Evolutionary conservation across 2,113 vertebrate genomes (phyloP).

Genomic region (Odocoileus hemionus): DNA sequence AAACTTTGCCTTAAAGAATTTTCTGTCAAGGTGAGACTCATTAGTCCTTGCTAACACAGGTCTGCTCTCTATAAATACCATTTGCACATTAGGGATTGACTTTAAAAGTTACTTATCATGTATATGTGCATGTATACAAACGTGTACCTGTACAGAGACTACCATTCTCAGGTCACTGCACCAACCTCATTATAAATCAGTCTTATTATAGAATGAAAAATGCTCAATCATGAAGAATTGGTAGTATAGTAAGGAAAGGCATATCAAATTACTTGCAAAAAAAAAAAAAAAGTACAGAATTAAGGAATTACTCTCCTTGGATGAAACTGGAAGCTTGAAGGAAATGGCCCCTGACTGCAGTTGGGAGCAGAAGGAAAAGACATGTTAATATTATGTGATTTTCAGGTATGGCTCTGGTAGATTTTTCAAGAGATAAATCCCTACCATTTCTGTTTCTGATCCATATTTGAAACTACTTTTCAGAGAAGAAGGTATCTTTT

Average conservation of each 20-base stretch:
- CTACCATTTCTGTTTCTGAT: neutral
- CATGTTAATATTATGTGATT: neutral
- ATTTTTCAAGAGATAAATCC: neutral
- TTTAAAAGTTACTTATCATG: neutral
- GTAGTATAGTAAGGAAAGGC: neutral
- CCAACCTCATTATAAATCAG: neutral
- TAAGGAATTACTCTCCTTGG: slow-evolving; percentile 30
- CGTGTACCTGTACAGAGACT: neutral
- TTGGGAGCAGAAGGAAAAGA: neutral
- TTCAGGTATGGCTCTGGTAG: neutral
- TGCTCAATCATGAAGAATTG: slow-evolving; percentile 24
- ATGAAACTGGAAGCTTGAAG: slow-evolving; percentile 8
- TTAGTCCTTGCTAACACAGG: neutral
- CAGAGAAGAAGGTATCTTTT: neutral
- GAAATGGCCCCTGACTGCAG: neutral
- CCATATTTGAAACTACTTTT: neutral
- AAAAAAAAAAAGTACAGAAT: neutral
- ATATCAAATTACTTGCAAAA: slow-evolving; percentile 28
- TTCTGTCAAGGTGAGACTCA: slow-evolving; percentile 57
- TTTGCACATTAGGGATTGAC: neutral
- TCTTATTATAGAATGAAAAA: slow-evolving; percentile 12
- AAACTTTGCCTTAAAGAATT: slow-evolving; percentile 23
- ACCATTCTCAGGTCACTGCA: neutral
- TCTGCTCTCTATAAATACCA: neutral
- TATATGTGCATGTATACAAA: neutral